Conservation (phyloP, 2,888 invertebrate genomes). For the Pedicia rivosa region DNA sequence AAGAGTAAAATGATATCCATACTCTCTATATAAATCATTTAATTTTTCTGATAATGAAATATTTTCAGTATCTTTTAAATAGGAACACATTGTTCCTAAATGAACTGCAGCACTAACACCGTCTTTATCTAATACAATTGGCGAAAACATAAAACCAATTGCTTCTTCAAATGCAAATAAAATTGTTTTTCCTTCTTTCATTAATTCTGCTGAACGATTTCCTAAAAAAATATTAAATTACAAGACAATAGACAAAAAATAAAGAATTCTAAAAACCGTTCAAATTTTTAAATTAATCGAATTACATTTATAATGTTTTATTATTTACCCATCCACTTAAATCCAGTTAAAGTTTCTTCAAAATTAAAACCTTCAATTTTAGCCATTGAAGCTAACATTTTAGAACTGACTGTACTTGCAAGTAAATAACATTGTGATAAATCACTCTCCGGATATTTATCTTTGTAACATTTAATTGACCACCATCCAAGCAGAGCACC, state of each 20-base stretch:
- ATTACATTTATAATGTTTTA: conserved; percentile 2
- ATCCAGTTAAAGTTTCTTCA: conserved; percentile 89
- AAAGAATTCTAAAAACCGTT: background rate
- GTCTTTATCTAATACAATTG: conserved; percentile 84
- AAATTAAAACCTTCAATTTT: conserved; percentile 59
- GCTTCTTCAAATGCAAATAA: conserved; percentile 97
- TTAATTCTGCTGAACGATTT: conserved; percentile 59
- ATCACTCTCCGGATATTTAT: conserved; percentile 31
- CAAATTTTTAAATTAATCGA: too few relatives aligned
- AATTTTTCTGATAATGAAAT: conserved; percentile 46
- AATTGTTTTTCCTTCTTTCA: conserved; percentile 54
- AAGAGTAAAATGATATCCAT: conserved; percentile 75
- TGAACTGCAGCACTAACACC: conserved; percentile 82
- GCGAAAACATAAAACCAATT: conserved; percentile 94
- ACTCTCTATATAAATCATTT: conserved; percentile 59
- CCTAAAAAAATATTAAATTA: conserved; percentile 25
- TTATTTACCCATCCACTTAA: conserved; percentile 91
- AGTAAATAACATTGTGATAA: conserved; percentile 61
- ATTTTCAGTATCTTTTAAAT: conserved; percentile 42
- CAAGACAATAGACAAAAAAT: background rate
- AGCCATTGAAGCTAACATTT: conserved; percentile 74
- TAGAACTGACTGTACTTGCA: conserved; percentile 92
- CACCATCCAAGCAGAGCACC: conserved; percentile 93
- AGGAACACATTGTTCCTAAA: conserved; percentile 56
- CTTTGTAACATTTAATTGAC: conserved; percentile 47